Conservation (phyloP, 2,888 invertebrate genomes). For the Drosophila nr. perissopoda region DNA sequence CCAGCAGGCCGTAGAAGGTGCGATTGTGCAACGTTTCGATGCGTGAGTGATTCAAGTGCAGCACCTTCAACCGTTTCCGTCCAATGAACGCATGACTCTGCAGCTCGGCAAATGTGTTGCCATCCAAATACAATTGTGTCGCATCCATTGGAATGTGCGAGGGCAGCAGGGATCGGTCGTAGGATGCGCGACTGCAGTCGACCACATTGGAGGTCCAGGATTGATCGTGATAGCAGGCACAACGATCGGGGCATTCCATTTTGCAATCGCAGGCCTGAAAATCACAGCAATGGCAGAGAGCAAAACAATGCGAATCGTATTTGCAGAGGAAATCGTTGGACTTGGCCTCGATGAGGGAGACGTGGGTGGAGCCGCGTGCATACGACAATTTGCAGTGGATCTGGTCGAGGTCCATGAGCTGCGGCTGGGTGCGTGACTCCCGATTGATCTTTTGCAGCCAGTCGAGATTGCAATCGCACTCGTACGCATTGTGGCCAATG, state of each 20-base stretch:
- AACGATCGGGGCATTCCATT: slow-evolving; percentile 97
- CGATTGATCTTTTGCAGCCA: slow-evolving; percentile 97
- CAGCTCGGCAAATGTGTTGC: slow-evolving; percentile 94
- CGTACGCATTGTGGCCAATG: slow-evolving; percentile 96
- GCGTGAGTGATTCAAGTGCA: slow-evolving; percentile 95
- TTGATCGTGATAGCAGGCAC: slow-evolving; percentile 97
- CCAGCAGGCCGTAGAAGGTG: slow-evolving; percentile 94
- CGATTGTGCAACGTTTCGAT: slow-evolving; percentile 94
- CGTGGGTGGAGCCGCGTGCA: slow-evolving; percentile 92
- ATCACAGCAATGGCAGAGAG: slow-evolving; percentile 97
- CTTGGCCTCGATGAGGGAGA: slow-evolving; percentile 94
- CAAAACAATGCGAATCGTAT: slow-evolving; percentile 96
- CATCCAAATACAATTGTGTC: slow-evolving; percentile 96
- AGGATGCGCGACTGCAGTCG: slow-evolving; percentile 93
- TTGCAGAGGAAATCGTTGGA: slow-evolving; percentile 96
- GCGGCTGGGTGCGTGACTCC: slow-evolving; percentile 92
- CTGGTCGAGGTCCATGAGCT: slow-evolving; percentile 94
- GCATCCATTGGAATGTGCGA: slow-evolving; percentile 97
- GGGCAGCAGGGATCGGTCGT: slow-evolving; percentile 92
- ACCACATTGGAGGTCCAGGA: slow-evolving; percentile 97
- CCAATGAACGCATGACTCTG: slow-evolving; percentile 96
- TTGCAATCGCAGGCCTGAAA: slow-evolving; percentile 99
- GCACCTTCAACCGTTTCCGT: slow-evolving; percentile 94
- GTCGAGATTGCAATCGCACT: slow-evolving; percentile 97
- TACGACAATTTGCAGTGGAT: slow-evolving; percentile 95